phyloP scores from a whole-genome alignment of 1,140 invertebrate species.

The Trichonephila clavipes region DNA sequence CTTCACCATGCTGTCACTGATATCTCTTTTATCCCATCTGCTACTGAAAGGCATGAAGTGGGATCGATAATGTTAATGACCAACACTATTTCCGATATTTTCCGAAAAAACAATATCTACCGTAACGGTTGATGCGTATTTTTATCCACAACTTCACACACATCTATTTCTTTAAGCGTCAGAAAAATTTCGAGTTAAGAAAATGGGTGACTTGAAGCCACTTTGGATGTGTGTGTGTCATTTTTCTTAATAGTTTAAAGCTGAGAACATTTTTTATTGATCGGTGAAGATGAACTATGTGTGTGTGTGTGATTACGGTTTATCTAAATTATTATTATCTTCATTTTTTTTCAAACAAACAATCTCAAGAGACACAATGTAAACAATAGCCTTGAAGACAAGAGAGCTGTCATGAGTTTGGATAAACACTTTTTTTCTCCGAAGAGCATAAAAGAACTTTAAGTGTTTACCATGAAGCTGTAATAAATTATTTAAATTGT shows the following conservation, averaged over 20 bases:
- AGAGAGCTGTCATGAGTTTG: no score
- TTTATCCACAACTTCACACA: constrained; percentile 22
- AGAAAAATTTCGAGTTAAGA: constrained; percentile 9
- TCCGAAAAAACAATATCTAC: constrained; percentile 49
- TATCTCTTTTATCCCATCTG: constrained; percentile 68
- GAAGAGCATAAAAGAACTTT: no score
- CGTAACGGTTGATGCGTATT: constrained; percentile 12
- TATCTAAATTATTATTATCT: no score
- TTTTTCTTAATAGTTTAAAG: neutral
- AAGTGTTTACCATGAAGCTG: no score
- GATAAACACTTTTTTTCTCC: no score
- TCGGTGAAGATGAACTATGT: constrained; percentile 7
- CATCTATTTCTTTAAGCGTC: constrained; percentile 2
- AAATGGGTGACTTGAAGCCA: neutral
- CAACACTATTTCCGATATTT: constrained; percentile 64
- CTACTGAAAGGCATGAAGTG: constrained; percentile 38
- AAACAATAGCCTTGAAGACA: no score
- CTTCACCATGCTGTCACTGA: constrained; percentile 45
- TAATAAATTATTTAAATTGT: no score
- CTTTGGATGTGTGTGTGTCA: neutral
- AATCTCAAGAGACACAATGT: no score
- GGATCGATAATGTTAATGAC: constrained; percentile 72
- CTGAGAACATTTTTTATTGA: neutral
- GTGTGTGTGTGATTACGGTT: no score
- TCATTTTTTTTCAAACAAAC: no score